Conservation (phyloP, 2,113 vertebrate species). For the Apteryx owenii region DNA sequence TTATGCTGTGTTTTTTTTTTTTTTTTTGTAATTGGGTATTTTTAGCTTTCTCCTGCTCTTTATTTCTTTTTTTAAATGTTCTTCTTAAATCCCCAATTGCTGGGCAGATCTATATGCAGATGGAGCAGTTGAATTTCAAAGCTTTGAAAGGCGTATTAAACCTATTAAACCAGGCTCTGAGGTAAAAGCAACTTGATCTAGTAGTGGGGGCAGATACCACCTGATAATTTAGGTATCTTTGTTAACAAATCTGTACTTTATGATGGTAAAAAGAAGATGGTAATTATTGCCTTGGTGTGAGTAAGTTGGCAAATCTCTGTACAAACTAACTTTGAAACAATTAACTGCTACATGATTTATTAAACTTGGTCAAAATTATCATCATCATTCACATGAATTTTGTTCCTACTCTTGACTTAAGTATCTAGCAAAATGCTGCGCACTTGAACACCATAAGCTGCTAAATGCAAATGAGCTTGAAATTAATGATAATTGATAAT, state of each 20-base stretch:
- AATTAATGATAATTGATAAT: neutral
- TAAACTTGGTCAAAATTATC: conserved; percentile 10
- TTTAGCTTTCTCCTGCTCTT: neutral
- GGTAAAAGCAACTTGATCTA: neutral
- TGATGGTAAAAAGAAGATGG: neutral
- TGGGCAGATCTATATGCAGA: neutral
- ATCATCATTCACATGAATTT: neutral
- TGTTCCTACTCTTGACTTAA: neutral
- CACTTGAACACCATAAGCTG: neutral
- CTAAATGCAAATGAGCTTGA: neutral
- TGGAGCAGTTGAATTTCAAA: neutral
- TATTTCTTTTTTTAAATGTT: neutral
- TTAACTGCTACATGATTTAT: conserved; percentile 28
- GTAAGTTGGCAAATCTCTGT: neutral
- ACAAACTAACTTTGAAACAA: neutral
- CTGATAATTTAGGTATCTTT: neutral
- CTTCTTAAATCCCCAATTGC: neutral
- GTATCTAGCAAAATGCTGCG: neutral
- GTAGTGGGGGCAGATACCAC: neutral
- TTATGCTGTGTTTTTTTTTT: neutral
- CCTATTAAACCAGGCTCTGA: neutral
- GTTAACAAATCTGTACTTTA: neutral
- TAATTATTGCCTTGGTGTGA: neutral
- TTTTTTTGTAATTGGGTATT: neutral
- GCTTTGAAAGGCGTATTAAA: neutral